Evolutionary conservation across 2,888 invertebrate genomes (phyloP).

Genomic region (Tiphia femorata): DNA sequence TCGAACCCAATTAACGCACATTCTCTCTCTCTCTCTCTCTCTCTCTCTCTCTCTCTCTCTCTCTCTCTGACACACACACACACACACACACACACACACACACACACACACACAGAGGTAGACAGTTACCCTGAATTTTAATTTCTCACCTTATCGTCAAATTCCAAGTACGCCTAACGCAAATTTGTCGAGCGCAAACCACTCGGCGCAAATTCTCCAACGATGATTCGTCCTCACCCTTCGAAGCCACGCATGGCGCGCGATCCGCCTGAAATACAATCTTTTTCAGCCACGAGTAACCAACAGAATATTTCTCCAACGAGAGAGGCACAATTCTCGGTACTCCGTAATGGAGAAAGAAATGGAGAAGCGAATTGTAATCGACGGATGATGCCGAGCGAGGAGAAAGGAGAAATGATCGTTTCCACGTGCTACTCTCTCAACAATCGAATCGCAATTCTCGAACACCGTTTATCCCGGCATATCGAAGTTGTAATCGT

Average conservation of each 20-base stretch:
- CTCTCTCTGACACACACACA: too few relatives aligned
- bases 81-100: too few relatives aligned
- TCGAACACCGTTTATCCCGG: neutral
- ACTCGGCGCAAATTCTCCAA: constrained; percentile 41
- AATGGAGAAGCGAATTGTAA: neutral
- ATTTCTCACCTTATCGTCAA: too few relatives aligned
- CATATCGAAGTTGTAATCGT: neutral
- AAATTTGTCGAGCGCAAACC: constrained; percentile 49
- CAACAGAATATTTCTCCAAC: neutral
- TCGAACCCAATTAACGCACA: too few relatives aligned
- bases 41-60: neutral
- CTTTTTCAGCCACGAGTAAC: neutral
- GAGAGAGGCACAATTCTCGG: neutral
- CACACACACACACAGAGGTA: neutral
- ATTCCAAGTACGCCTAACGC: constrained; percentile 34
- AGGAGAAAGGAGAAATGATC: neutral
- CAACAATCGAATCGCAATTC: constrained; percentile 4
- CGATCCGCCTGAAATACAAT: constrained; percentile 1
- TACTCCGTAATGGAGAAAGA: neutral
- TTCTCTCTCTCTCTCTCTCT: neutral
- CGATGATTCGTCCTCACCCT: constrained; percentile 36
- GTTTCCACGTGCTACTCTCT: neutral
- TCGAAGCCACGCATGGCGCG: constrained; percentile 3
- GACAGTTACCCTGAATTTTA: too few relatives aligned
- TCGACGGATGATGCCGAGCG: neutral